A percentile compares a stretch with the other conserved stretches of the same genome.
These are phyloP conservation scores for Luehdorfia chinensis DNA, from an alignment of 1,140 invertebrate species.

Conservation along the genomic window DNA sequence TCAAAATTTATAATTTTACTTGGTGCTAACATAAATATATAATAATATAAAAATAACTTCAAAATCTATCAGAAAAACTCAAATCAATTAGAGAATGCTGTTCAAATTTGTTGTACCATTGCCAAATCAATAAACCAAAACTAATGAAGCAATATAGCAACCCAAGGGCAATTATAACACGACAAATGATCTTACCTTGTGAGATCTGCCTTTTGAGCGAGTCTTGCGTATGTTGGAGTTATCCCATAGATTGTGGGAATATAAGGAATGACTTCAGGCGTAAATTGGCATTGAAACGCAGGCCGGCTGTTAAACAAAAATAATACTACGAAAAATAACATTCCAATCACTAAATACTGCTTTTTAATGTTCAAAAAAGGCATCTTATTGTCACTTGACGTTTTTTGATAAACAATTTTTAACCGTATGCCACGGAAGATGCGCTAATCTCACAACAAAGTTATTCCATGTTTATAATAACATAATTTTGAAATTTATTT, in stretches of 20 bases:
- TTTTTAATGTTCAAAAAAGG: slow-evolving; percentile 69
- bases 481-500: slow-evolving; percentile 3
- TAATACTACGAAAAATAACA: slow-evolving; percentile 66
- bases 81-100: neutral
- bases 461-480: slow-evolving; percentile 6
- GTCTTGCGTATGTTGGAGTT: slow-evolving; percentile 93
- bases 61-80: too few relatives aligned
- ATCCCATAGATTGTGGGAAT: slow-evolving; percentile 89
- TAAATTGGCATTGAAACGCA: slow-evolving; percentile 65
- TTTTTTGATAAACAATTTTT: slow-evolving; percentile 16
- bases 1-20: too few relatives aligned
- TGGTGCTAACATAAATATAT: too few relatives aligned
- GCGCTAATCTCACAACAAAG: slow-evolving; percentile 3
- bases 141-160: slow-evolving; percentile 26
- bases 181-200: slow-evolving; percentile 81
- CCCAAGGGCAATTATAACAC: slow-evolving; percentile 59
- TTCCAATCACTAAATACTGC: slow-evolving; percentile 67
- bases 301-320: slow-evolving; percentile 67
- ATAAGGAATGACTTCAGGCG: slow-evolving; percentile 60
- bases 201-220: slow-evolving; percentile 96
- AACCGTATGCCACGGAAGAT: slow-evolving; percentile 6
- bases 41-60: too few relatives aligned
- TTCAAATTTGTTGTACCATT: slow-evolving; percentile 23
- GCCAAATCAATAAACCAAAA: slow-evolving; percentile 37
- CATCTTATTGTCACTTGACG: slow-evolving; percentile 55